Evolutionary conservation across 2,113 vertebrate genomes (phyloP).

Genomic region (Polypterus senegalus): DNA sequence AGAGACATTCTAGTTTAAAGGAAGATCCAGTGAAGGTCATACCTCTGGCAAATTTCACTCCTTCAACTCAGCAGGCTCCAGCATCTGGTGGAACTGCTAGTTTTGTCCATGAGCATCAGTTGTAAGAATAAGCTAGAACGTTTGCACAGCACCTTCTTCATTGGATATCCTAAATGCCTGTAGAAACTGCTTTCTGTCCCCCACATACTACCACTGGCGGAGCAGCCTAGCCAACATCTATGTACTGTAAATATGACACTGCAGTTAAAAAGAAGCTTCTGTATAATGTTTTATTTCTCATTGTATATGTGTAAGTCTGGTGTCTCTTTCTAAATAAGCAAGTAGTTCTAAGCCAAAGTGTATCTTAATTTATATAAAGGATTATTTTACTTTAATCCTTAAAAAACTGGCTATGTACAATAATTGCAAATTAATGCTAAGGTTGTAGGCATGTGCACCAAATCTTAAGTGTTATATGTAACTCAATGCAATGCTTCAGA

Average conservation of each 20-base stretch:
- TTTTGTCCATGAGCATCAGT: constrained; percentile 75
- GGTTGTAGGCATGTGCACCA: constrained; percentile 10
- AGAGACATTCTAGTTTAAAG: constrained; percentile 67
- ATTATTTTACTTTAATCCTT: constrained; percentile 6
- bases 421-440: background rate
- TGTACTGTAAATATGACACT: constrained; percentile 28
- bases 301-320: constrained; percentile 1
- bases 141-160: constrained; percentile 10
- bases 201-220: constrained; percentile 8
- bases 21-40: constrained; percentile 81
- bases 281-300: constrained; percentile 11
- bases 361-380: constrained; percentile 29
- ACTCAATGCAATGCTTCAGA: constrained; percentile 22
- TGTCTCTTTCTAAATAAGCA: constrained; percentile 29
- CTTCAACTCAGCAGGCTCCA: constrained; percentile 42
- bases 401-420: too few species aligned
- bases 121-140: constrained; percentile 37
- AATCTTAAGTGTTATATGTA: constrained; percentile 28
- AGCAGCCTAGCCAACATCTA: constrained; percentile 30
- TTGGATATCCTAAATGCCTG: constrained; percentile 24
- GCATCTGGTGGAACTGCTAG: constrained; percentile 34
- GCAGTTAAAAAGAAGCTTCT: constrained; percentile 15
- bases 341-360: constrained; percentile 55
- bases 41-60: constrained; percentile 71
- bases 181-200: constrained; percentile 20